Evolutionary conservation across 2,888 invertebrate genomes (phyloP).

Genomic region (Stenoptilia bipunctidactyla): DNA sequence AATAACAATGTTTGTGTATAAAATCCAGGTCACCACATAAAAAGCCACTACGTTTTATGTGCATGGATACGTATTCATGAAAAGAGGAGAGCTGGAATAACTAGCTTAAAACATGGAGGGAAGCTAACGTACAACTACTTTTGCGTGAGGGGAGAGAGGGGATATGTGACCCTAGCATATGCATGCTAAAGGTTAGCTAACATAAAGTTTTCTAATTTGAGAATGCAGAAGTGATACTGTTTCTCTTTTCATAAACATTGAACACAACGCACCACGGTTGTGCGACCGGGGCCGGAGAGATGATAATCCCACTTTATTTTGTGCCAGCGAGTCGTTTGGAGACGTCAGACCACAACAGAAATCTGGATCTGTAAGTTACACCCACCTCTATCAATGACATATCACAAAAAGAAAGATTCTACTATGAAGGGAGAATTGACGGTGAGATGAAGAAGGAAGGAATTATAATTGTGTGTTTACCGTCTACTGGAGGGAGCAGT

Average conservation of each 20-base stretch:
- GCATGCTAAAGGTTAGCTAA: conserved; percentile 6
- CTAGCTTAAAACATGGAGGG: conserved; percentile 7
- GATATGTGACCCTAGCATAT: conserved; percentile 3
- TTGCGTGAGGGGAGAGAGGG: conserved; percentile 13
- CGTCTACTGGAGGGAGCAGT: conserved; percentile 90
- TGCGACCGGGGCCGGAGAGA: conserved; percentile 69
- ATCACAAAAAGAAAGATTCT: neutral
- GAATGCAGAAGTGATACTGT: conserved; percentile 17
- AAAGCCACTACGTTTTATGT: too few species aligned
- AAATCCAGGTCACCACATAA: too few species aligned
- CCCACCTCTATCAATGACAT: conserved; percentile 22
- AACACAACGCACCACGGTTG: conserved; percentile 74
- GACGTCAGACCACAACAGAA: conserved; percentile 89
- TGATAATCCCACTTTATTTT: conserved; percentile 66
- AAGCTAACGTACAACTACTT: conserved; percentile 11
- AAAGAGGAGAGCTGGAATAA: neutral
- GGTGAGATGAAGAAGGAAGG: conserved; percentile 6
- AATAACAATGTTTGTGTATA: conserved; percentile 4
- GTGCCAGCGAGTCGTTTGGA: conserved; percentile 80
- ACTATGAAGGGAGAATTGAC: conserved; percentile 1
- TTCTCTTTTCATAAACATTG: conserved; percentile 70
- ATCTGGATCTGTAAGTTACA: conserved; percentile 85
- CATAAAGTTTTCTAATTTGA: conserved; percentile 1
- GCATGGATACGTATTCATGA: too few species aligned
- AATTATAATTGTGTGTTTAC: conserved; percentile 51